Base-by-base conservation (phyloP, 1,140 invertebrate species). In the Tyrophagus putrescentiae region DNA sequence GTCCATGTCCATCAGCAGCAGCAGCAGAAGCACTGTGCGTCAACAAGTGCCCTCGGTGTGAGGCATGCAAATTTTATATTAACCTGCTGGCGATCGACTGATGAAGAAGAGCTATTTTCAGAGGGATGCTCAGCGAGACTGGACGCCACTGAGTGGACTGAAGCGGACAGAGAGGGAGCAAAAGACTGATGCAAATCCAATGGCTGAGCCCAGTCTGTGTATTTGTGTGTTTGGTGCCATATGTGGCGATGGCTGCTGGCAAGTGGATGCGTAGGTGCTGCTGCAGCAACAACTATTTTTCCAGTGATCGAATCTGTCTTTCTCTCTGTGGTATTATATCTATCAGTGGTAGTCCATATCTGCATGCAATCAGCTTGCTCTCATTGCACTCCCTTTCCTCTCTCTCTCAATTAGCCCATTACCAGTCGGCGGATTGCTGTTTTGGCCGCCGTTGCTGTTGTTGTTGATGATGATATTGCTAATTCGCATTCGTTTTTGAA, bases 141-240 rank as follows among this genome's bases (percentile, higher is more conserved):
- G n/a, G n/a, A n/a, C n/a, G n/a, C n/a, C n/a, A n/a, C n/a, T n/a
- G n/a, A n/a, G n/a, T n/a, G n/a, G n/a, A n/a, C n/a, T n/a, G n/a
- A n/a, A n/a, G n/a, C n/a, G n/a, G n/a, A n/a, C n/a, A n/a, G n/a
- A n/a, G n/a, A n/a, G n/a, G n/a, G n/a, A n/a, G n/a, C n/a, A n/a
- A n/a, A n/a, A n/a, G n/a, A n/a, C n/a, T n/a, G n/a, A n/a, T n/a
- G n/a, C n/a, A n/a, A n/a, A n/a, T n/a, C n/a, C n/a, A n/a, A n/a
- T n/a, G n/a, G n/a, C n/a, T n/a, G n/a, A n/a, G n/a, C n/a, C n/a
- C n/a, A n/a, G n/a, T n/a, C n/a, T n/a, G n/a, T n/a, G n/a, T n/a
- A n/a, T n/a, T n/a, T n/a, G n/a, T n/a, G n/a, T n/a, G n/a, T n/a
- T 48, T 29, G 45, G 45, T 48, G 45, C 45, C 45, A 9, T 48